These are phyloP conservation scores for Cosmorhoe ocellata DNA, from an alignment of 2,888 invertebrate genomes.

Conservation along the genomic window DNA sequence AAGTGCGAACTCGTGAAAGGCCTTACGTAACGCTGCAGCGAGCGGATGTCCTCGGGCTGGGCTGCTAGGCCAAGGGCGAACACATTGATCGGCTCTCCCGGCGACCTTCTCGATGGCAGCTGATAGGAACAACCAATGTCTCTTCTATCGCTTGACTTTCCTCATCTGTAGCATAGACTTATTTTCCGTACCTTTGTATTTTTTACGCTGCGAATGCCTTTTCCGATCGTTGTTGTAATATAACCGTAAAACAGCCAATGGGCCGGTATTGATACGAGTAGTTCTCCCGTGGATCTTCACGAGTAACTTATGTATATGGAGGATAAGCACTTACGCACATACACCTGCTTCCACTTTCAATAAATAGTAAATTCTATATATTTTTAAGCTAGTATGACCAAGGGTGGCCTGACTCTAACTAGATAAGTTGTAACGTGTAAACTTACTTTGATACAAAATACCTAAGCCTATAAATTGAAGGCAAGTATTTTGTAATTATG, in stretches of 20 bases:
- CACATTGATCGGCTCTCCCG: conserved; percentile 57
- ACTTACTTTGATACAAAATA: too few species aligned
- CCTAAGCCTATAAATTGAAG: too few species aligned
- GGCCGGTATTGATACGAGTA: conserved; percentile 8
- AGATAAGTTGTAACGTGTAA: too few species aligned
- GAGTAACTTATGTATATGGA: neutral
- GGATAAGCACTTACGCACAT: neutral
- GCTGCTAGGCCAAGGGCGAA: conserved; percentile 74
- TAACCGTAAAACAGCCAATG: conserved; percentile 5
- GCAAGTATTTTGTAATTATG: too few species aligned
- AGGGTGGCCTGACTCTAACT: too few species aligned
- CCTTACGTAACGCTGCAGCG: conserved; percentile 69
- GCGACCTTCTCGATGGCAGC: conserved; percentile 38
- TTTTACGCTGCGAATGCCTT: neutral
- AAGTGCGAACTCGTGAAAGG: conserved; percentile 27
- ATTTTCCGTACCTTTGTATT: neutral
- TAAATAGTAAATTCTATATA: too few species aligned
- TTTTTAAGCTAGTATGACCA: too few species aligned
- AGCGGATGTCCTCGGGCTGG: conserved; percentile 58
- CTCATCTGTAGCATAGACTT: neutral
- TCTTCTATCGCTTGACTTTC: neutral
- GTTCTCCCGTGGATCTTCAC: conserved; percentile 7
- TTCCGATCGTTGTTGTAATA: neutral
- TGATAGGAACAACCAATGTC: neutral
- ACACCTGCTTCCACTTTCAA: neutral